A percentile compares a stretch with the other conserved stretches of the same genome.
Evolutionary conservation across 2,888 invertebrate species (phyloP).

Genomic region (Plagiodera versicolora): DNA sequence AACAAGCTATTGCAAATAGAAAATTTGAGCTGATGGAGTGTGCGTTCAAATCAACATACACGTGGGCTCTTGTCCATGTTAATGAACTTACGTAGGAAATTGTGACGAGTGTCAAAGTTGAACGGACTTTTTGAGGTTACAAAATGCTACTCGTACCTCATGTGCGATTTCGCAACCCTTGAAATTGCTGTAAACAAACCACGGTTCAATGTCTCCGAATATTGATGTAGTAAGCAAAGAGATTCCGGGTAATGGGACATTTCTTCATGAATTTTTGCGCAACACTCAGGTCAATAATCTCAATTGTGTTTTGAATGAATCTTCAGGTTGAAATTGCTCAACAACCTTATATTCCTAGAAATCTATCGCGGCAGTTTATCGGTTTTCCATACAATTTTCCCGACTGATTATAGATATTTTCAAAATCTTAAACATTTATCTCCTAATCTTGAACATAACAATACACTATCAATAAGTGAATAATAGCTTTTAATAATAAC

Average conservation of each 20-base stretch:
- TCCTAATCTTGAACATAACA: too few relatives aligned
- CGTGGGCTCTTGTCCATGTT: slow-evolving; percentile 28
- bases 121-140: slow-evolving; percentile 25
- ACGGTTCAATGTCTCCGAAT: slow-evolving; percentile 17
- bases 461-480: too few relatives aligned
- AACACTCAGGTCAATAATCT: not conserved
- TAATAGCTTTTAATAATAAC: too few relatives aligned
- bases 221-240: not conserved
- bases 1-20: slow-evolving; percentile 28
- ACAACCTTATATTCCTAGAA: too few relatives aligned
- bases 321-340: not conserved
- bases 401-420: too few relatives aligned
- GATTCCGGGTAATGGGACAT: not conserved
- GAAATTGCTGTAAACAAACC: slow-evolving; percentile 19
- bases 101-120: slow-evolving; percentile 32
- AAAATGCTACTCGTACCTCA: slow-evolving; percentile 22
- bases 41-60: slow-evolving; percentile 26
- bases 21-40: slow-evolving; percentile 26
- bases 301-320: not conserved
- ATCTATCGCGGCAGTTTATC: too few relatives aligned
- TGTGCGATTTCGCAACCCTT: slow-evolving; percentile 28
- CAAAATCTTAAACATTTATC: too few relatives aligned
- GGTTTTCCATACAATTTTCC: too few relatives aligned
- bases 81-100: slow-evolving; percentile 32
- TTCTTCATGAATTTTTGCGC: not conserved